Evolutionary conservation across 2,113 vertebrate genomes (phyloP), one percentile per base, ranked within the genome.

Genomic region (Macquaria australasica): DNA sequence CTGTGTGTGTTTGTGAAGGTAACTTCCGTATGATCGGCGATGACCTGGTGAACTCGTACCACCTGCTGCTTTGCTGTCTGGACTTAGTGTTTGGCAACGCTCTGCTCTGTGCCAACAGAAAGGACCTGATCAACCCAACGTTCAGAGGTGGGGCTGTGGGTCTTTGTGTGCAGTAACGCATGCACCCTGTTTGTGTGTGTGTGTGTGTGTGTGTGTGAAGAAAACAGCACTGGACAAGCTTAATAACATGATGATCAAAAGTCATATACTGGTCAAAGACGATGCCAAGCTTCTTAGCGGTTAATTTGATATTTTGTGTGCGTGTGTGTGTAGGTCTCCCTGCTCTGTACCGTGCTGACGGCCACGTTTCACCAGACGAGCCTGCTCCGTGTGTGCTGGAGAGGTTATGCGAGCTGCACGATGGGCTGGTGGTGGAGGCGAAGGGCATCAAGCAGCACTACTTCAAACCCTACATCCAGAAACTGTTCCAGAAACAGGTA

Each of bases 401-500:
- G 81, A 73, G 93, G 0, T 91, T 99, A 6, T 99, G 98, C 59
- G 97, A 99, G 81, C 95, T 98, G 37, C 97, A 99, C 0, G 97
- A 99, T 0, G 98, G 98, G 14, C 96, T 99, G 87, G 93, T 97
- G 10, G 96, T 99, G 56, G 98, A 99, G 82, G 98, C 98, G 0
- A 99, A 99, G 86, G 97, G 98, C 89, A 99, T 99, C 94, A 99
- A 99, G 77, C 97, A 99, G 82, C 98, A 99, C 95, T 99, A 99
- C 92, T 99, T 99, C 90, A 99, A 96, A 80, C 98, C 98, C 0
- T 99, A 99, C 93, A 97, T 99, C 66, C 95, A 96, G 79, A 97
- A 97, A 48, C 96, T 99, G 0, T 97, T 97, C 91, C 95, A 98
- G 37, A 97, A 92, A 90, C 96, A 97, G 97, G 98, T 16, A 0